Evolutionary conservation across 1,140 invertebrate genomes (phyloP).

Genomic region (Bradynema listronoti): DNA sequence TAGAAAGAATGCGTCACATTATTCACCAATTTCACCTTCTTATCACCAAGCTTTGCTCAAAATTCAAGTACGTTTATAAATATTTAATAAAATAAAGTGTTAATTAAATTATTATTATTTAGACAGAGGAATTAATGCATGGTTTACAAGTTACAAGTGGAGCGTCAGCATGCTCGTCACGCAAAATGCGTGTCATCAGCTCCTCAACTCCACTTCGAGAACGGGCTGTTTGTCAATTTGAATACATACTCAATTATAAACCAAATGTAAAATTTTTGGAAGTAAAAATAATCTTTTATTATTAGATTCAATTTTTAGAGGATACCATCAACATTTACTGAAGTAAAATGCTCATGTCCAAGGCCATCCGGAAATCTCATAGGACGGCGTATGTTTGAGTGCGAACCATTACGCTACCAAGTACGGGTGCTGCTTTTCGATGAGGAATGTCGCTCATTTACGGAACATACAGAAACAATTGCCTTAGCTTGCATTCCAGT

Average conservation of each 20-base stretch:
- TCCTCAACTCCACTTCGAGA: conserved; percentile 47
- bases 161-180: conserved; percentile 44
- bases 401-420: conserved; percentile 52
- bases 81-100: not conserved
- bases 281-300: not conserved
- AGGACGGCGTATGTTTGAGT: conserved; percentile 50
- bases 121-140: conserved; percentile 39
- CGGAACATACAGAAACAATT: conserved; percentile 49
- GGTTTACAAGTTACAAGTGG: conserved; percentile 50
- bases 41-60: conserved; percentile 50
- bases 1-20: conserved; percentile 52
- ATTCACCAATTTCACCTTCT: conserved; percentile 50
- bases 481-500: conserved; percentile 52
- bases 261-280: conserved; percentile 41
- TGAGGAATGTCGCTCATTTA: conserved; percentile 41
- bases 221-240: conserved; percentile 51
- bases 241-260: conserved; percentile 53
- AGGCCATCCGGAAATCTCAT: conserved; percentile 41
- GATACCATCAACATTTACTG: conserved; percentile 50
- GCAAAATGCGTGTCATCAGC: conserved; percentile 36
- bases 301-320: conserved; percentile 40
- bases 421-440: conserved; percentile 53
- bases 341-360: conserved; percentile 53
- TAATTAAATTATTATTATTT: conserved; percentile 20
- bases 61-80: conserved; percentile 38